Evolutionary conservation across 2,113 vertebrate species (phyloP).

Genomic region (Steatornis caripensis): DNA sequence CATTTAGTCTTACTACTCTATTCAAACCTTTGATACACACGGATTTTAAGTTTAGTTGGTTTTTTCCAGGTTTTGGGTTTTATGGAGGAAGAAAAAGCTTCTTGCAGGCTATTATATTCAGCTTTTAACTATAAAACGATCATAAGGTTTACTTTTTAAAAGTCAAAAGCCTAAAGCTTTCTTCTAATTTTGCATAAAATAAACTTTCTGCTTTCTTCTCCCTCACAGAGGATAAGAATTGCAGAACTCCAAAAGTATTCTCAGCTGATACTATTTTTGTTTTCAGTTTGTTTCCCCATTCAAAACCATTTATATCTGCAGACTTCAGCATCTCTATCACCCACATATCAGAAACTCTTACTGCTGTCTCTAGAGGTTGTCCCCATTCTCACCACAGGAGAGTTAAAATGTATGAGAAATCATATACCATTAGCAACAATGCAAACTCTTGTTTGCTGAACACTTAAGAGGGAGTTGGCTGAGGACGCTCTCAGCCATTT

Average conservation of each 20-base stretch:
- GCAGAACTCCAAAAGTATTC: neutral
- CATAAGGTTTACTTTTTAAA: neutral
- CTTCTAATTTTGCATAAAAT: slow-evolving; percentile 1
- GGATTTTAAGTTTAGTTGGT: neutral
- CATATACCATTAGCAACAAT: neutral
- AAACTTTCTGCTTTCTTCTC: neutral
- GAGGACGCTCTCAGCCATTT: neutral
- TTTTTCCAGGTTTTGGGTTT: neutral
- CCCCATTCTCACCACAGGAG: neutral
- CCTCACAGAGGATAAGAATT: neutral
- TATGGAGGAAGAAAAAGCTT: neutral
- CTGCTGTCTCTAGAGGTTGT: slow-evolving; percentile 38
- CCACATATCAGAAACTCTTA: slow-evolving; percentile 24
- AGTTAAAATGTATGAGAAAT: slow-evolving; percentile 17
- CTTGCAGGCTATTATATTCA: neutral
- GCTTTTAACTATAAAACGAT: slow-evolving; percentile 5
- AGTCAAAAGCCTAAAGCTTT: neutral
- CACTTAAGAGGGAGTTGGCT: neutral
- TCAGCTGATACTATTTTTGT: neutral
- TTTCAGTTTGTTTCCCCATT: slow-evolving; percentile 7
- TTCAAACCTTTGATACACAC: neutral
- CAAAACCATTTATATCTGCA: neutral
- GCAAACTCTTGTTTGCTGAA: neutral
- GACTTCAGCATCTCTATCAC: slow-evolving; percentile 38
- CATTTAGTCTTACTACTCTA: neutral